Percentiles rank a stretch among this genome's conserved stretches.
phyloP scores from a whole-genome alignment of 37 sponge, comb jelly and placozoan genomes.

The Oscarella lobularis region DNA sequence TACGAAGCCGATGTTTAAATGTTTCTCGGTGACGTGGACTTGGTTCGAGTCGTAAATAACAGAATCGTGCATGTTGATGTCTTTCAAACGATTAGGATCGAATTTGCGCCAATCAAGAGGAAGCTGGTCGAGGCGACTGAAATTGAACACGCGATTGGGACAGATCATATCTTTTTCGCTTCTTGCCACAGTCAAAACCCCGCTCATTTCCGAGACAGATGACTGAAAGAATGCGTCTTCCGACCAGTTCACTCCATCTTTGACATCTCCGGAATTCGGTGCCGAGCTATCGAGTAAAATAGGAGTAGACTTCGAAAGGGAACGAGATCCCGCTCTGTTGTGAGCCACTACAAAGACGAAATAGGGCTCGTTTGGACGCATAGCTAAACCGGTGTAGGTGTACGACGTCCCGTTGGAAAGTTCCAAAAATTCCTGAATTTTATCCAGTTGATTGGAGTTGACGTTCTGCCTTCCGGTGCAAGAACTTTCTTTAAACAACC shows the following conservation, averaged over 20 bases:
- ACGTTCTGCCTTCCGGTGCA: neutral
- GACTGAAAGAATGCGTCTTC: neutral
- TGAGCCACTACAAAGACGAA: neutral
- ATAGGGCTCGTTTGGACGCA: neutral
- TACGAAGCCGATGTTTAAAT: neutral
- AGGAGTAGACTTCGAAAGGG: neutral
- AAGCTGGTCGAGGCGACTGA: neutral
- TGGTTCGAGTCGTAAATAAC: neutral
- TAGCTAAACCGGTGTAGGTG: neutral
- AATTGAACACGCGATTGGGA: neutral
- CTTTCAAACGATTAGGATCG: neutral
- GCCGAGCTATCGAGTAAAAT: neutral
- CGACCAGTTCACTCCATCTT: neutral
- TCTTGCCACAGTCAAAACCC: neutral
- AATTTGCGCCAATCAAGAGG: neutral
- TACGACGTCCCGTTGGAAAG: conserved; percentile 7
- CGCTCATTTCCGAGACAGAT: neutral
- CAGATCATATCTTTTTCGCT: neutral
- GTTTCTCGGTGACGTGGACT: neutral
- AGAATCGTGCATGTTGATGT: neutral
- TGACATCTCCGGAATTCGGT: neutral
- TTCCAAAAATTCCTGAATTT: neutral
- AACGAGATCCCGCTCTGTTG: neutral
- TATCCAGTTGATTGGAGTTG: neutral
- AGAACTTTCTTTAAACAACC: neutral